Base-by-base conservation (phyloP, 2,888 invertebrate genomes). In the Hemistola chrysoprasaria region DNA sequence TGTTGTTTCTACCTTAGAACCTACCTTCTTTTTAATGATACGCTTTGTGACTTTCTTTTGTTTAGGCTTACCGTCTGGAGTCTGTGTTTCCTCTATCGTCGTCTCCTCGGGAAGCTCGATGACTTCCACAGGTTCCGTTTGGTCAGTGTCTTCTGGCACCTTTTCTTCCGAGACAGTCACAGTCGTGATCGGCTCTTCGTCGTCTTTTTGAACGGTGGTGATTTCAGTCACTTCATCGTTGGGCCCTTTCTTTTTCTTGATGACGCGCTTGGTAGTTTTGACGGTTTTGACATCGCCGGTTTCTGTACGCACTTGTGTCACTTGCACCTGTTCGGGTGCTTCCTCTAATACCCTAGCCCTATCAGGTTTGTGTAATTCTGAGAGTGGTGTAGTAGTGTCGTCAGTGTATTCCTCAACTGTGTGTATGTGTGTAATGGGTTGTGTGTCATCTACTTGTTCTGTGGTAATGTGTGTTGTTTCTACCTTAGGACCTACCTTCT, bases 21-120 rank as follows among this genome's bases (percentile, higher is more conserved):
- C 65, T 21, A 57, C 52, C n/a, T 58, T 61, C 38, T 65, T 88
- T 48, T 84, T 88, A 6, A 90, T 85, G 1, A 81, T 62, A 38
- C 79, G 37, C 58, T 62, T 32, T 56, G 64, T 50, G 53, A 50
- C 79, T 33, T 45, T 52, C 31, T 49, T 49, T 2, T 44, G 40
- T n/a, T 34, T 53, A 5, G 31, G 16, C 39, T 57, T 54, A 36
- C 52, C 56, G 1, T 51, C 49, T 3, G 40, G 37, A 1, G 26
- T 31, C 21, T 51, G n/a, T 0, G 57, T 22, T 11, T 57, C 52
- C 27, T 57, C 49, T 2, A 45, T 8, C 1, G 53, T 70, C 0
- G 22, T 40, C 9, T 38, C 61, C 45, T 58, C 60, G 28, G 56
- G 60, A 40, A 57, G 69, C 22, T 78, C 65, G 40, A 87, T 65